These are phyloP conservation scores for Andrena bicolor DNA, from an alignment of 2,888 invertebrate species.

Conservation along the genomic window DNA sequence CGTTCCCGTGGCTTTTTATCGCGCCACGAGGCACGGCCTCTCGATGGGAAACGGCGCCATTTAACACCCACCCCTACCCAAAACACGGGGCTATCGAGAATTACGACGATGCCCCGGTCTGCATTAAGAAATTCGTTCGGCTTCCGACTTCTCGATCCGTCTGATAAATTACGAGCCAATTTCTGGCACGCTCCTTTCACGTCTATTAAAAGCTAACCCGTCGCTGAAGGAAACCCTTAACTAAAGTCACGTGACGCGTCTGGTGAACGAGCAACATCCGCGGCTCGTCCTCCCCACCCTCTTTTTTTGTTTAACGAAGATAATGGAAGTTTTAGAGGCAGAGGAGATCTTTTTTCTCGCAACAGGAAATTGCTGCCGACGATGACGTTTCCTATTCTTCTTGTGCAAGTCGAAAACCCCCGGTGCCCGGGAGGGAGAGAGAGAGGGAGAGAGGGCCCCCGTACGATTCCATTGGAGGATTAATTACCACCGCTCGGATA, in stretches of 20 bases:
- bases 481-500: constrained; percentile 73
- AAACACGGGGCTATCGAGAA: constrained; percentile 56
- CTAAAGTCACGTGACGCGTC: background rate
- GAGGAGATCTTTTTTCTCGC: background rate
- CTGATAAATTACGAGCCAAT: constrained; percentile 66
- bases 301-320: background rate
- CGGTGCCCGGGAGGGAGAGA: constrained; percentile 9
- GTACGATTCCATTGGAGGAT: constrained; percentile 68
- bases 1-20: constrained; percentile 37
- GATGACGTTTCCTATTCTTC: constrained; percentile 51
- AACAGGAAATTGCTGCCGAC: constrained; percentile 18
- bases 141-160: constrained; percentile 58
- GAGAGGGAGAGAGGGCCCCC: constrained; percentile 15
- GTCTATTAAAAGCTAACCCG: background rate
- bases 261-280: background rate
- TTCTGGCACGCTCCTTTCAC: constrained; percentile 43
- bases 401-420: constrained; percentile 35
- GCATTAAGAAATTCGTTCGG: constrained; percentile 69
- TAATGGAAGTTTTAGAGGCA: background rate
- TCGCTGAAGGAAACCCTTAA: background rate
- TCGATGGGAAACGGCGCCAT: constrained; percentile 47
- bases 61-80: constrained; percentile 55
- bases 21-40: constrained; percentile 3
- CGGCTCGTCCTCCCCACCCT: background rate
- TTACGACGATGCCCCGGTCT: constrained; percentile 61